Percentiles rank a stretch among this genome's conserved stretches.
These are phyloP conservation scores for Pyrocoelia pectoralis DNA, from an alignment of 2,888 invertebrate genomes.

Conservation along the genomic window DNA sequence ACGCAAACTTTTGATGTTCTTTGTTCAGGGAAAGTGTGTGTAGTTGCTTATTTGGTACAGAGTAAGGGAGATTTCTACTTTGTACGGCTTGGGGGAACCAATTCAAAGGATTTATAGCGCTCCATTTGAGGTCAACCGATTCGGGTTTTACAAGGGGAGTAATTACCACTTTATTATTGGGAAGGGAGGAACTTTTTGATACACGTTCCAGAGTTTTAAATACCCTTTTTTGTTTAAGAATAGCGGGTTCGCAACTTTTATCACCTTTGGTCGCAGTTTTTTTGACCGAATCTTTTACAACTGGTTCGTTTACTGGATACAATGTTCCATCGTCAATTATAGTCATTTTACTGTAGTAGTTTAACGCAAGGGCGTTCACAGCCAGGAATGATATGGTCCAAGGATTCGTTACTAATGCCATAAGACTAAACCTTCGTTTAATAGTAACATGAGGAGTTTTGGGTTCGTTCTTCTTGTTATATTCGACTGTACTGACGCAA, in stretches of 20 bases:
- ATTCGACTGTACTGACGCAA: conserved; percentile 18
- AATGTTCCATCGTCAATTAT: too few species aligned
- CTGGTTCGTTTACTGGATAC: background rate
- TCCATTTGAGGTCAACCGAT: background rate
- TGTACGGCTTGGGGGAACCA: too few species aligned
- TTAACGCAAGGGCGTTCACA: background rate
- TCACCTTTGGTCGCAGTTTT: too few species aligned
- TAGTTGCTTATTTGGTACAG: background rate
- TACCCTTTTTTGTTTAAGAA: too few species aligned
- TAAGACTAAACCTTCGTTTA: conserved; percentile 10
- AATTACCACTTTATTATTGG: too few species aligned
- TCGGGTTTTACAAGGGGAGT: too few species aligned
- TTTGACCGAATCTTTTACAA: too few species aligned
- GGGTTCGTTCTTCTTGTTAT: background rate
- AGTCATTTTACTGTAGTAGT: conserved; percentile 1
- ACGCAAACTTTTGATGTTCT: background rate
- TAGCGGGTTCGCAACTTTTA: too few species aligned
- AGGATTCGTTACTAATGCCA: background rate
- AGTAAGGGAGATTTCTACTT: background rate
- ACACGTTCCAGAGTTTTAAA: too few species aligned
- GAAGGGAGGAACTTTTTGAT: too few species aligned
- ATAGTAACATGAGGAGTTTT: background rate
- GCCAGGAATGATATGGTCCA: background rate
- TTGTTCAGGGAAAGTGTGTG: background rate
- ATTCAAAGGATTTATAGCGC: background rate